Conservation (phyloP, 2,888 invertebrate genomes). For the Diadegma fenestrale region DNA sequence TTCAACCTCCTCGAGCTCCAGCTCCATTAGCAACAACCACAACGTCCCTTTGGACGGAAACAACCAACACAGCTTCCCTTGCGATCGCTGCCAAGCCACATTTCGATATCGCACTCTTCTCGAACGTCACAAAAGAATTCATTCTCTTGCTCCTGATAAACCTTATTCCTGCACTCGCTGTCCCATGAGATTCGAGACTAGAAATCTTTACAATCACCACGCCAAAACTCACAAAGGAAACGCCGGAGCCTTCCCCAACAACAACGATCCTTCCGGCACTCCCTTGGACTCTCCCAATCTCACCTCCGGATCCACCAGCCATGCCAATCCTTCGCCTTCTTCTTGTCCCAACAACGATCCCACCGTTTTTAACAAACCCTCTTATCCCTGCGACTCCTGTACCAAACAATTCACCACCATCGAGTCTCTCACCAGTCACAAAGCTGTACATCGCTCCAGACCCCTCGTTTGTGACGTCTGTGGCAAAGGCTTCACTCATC, state of each 20-base stretch:
- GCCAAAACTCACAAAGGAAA: constrained; percentile 82
- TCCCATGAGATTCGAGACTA: constrained; percentile 83
- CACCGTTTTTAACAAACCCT: constrained; percentile 30
- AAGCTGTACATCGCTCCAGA: constrained; percentile 80
- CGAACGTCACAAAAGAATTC: constrained; percentile 83
- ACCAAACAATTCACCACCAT: constrained; percentile 80
- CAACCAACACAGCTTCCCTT: constrained; percentile 80
- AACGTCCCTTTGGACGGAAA: background rate
- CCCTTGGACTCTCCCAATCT: constrained; percentile 48
- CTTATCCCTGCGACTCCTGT: constrained; percentile 82
- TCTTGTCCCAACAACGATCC: constrained; percentile 23
- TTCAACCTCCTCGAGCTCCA: constrained; percentile 54
- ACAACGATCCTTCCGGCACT: background rate
- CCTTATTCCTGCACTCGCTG: constrained; percentile 83
- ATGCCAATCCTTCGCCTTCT: background rate
- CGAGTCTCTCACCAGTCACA: constrained; percentile 82
- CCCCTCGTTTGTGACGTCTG: constrained; percentile 84
- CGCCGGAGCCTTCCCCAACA: background rate
- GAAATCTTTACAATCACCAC: constrained; percentile 84
- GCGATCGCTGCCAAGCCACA: constrained; percentile 82
- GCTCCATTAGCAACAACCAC: constrained; percentile 34
- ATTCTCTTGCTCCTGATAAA: constrained; percentile 81
- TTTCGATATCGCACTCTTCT: constrained; percentile 83
- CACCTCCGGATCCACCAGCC: background rate
- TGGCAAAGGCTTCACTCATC: constrained; percentile 84